Evolutionary conservation across 2,113 vertebrate genomes (phyloP).

Genomic region (Cyphomyrus plagiostoma): DNA sequence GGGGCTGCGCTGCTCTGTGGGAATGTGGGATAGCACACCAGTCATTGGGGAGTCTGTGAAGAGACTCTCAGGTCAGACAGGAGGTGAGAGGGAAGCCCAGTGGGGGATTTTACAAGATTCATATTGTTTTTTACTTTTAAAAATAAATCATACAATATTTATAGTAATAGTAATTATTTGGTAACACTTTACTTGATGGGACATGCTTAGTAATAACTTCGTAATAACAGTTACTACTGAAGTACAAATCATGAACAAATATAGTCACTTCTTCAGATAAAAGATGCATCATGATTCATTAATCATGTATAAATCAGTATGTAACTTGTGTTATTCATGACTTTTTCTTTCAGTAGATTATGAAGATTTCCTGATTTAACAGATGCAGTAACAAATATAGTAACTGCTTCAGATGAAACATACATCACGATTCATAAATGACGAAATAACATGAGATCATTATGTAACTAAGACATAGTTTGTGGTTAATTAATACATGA

Average conservation of each 20-base stretch:
- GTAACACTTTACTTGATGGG: background rate
- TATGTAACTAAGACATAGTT: background rate
- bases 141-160: background rate
- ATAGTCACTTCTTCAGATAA: background rate
- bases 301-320: background rate
- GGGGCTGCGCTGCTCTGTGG: slow-evolving; percentile 69
- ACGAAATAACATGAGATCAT: background rate
- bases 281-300: background rate
- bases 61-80: background rate
- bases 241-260: background rate
- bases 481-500: background rate
- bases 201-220: background rate
- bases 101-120: background rate
- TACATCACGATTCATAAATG: background rate
- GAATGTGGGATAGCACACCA: background rate
- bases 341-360: too few species aligned
- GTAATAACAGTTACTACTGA: background rate
- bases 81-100: background rate
- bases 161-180: background rate
- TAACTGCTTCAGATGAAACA: too few species aligned
- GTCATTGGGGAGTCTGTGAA: background rate
- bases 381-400: too few species aligned
- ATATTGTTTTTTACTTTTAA: background rate
- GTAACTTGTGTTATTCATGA: too few species aligned
- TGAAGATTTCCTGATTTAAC: too few species aligned